Base-by-base conservation (phyloP, 2,113 vertebrate genomes). In the Felis chaus region DNA sequence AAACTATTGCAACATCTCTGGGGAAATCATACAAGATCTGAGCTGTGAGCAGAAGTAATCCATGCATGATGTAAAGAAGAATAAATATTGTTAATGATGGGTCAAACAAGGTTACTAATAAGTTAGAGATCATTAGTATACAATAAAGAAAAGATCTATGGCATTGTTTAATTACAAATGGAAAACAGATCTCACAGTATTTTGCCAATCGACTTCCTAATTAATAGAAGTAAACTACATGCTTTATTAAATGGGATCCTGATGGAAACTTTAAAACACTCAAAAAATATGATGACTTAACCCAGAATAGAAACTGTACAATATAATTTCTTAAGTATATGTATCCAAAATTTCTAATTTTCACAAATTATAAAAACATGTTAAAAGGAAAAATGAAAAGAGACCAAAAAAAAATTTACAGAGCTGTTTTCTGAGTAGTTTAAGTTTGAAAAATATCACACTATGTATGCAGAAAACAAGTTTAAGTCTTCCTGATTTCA, bases 21-120 rank as follows among this genome's bases (percentile, higher is more conserved):
- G 94, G 92, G 95, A 97, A 98, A 98, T 97, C 95, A 98, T 41
- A 95, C 15, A 93, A 95, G 89, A 95, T 80, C 36, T 48, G 61
- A 84, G 45, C 61, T 81, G 16, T 48, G 39, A 74, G 36, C 4
- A 78, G 96, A 96, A 76, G 33, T 82, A 95, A 97, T 96, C 84
- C 85, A 93, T 91, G 76, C 5, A 29, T 55, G 81, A 89, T 82
- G 12, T 87, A 95, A 89, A 81, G 61, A 95, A 94, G 61, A 96
- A 92, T 97, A 96, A 96, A 97, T 57, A 92, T 61, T 53, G 23
- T 57, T 83, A 93, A 89, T 86, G 41, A 53, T 61, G 48, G 23
- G 21, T 41, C 71, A 95, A 33, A 33, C 71, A 84, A 87, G 36
- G 11, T 33, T 71, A n/a, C 36, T 88, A 80, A 29, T 71, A 71